Evolutionary conservation across 2,113 vertebrate species (phyloP).

Genomic region (Corythornis madagascariensis): DNA sequence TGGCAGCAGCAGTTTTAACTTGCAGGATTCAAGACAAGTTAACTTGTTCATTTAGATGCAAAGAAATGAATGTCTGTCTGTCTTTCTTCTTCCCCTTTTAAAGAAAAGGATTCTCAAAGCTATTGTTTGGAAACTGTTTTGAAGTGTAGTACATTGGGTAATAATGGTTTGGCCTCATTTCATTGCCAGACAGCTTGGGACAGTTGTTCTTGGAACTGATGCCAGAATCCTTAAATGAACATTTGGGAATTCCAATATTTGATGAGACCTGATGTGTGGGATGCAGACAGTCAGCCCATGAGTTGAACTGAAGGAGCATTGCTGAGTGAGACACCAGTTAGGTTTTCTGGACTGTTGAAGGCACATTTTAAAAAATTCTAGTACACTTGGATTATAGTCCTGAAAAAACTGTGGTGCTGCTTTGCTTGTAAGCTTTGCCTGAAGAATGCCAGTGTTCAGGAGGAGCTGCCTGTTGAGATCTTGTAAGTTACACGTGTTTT

Average conservation of each 20-base stretch:
- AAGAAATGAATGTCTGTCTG: background rate
- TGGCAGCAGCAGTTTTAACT: background rate
- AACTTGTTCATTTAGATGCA: background rate
- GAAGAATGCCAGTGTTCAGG: slow-evolving; percentile 6
- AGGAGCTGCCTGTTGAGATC: background rate
- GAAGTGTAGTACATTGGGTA: slow-evolving; percentile 36
- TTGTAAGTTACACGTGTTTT: slow-evolving; percentile 15
- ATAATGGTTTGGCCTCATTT: background rate
- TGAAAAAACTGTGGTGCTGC: background rate
- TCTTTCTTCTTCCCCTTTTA: background rate
- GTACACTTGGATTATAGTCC: background rate
- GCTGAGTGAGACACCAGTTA: background rate
- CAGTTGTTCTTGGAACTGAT: background rate
- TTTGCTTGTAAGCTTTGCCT: background rate
- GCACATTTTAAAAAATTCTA: background rate
- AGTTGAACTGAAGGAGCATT: background rate
- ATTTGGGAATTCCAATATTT: slow-evolving; percentile 40
- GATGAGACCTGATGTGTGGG: background rate
- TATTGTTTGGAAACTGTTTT: background rate
- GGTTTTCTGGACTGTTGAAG: background rate
- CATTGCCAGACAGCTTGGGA: background rate
- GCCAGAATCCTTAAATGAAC: slow-evolving; percentile 23
- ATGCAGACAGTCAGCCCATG: slow-evolving; percentile 14
- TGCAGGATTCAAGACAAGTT: background rate
- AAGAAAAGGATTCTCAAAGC: background rate